Conservation (phyloP, 2,113 vertebrate species). For the Anarhynchus alexandrinus region DNA sequence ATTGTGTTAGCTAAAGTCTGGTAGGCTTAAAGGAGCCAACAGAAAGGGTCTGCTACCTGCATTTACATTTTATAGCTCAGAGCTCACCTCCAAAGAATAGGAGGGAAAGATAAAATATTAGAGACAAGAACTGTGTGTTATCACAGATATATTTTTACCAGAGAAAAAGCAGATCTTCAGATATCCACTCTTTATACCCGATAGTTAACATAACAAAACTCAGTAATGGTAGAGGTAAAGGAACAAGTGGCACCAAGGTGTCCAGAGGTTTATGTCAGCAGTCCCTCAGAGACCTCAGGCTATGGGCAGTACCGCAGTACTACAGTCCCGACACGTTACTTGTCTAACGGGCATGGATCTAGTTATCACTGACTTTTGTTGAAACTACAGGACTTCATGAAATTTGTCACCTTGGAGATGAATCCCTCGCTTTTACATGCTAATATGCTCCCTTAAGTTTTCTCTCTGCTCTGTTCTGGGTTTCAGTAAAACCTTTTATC, state of each 20-base stretch:
- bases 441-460: constrained; percentile 11
- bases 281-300: neutral
- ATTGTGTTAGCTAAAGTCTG: neutral
- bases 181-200: neutral
- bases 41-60: neutral
- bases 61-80: neutral
- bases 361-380: neutral
- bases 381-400: neutral
- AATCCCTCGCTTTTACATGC: constrained; percentile 1
- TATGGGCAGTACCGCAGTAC: fast-evolving
- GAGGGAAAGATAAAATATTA: neutral
- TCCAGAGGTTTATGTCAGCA: neutral
- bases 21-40: neutral
- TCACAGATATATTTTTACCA: neutral
- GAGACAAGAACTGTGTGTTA: neutral
- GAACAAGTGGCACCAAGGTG: neutral
- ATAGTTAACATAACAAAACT: neutral
- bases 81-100: neutral
- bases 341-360: neutral
- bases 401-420: neutral
- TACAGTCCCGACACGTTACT: neutral
- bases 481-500: constrained; percentile 15
- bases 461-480: neutral
- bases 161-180: neutral
- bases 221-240: neutral